Base-by-base conservation (phyloP, 53 echinoderm and acorn worm genomes). In the Holothuria leucospilota region DNA sequence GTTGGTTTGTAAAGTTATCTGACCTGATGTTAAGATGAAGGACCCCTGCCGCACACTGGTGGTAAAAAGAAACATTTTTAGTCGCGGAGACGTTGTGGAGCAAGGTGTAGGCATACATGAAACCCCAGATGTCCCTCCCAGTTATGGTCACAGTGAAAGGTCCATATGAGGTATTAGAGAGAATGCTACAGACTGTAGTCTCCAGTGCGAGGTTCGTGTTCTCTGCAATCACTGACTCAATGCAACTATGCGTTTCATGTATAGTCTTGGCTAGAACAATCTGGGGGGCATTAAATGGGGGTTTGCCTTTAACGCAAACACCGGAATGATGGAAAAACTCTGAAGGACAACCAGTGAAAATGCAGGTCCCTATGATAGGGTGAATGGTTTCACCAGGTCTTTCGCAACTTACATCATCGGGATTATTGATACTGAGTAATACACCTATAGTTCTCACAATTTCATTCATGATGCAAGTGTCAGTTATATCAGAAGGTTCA, bases 81-180 rank as follows among this genome's bases (percentile, higher is more conserved):
- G 25, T 29, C 39, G 27, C 11, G 29, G 39, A 24, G 9, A 29
- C 14, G 18, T 39, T 14, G 29, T 69, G 30, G 39, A 69, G 8
- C 30, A 20, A 29, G 39, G 29, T 28, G 29, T 34, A 28, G 8
- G 39, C 69, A 69, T 27, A 24, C 13, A 69, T 29, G 16, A 24
- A 28, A 29, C 39, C 69, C 18, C 29, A 69, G 18, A 69, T 69
- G 69, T 69, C 39, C 29, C 29, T 69, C 8, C 8, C 29, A 20
- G 69, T 69, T 13, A 69, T 28, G 18, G 18, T 69, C 69, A 28
- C 69, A 8, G 69, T 11, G 39, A 69, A 69, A 29, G 69, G 69
- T 10, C 69, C 69, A 69, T 29, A 11, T 18, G 30, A 29, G 6
- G 29, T 18, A 39, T 69, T 27, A 34, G 69, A 28, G 25, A 69